Evolutionary conservation across 1,140 invertebrate genomes (phyloP).

Genomic region (Atta colombica): DNA sequence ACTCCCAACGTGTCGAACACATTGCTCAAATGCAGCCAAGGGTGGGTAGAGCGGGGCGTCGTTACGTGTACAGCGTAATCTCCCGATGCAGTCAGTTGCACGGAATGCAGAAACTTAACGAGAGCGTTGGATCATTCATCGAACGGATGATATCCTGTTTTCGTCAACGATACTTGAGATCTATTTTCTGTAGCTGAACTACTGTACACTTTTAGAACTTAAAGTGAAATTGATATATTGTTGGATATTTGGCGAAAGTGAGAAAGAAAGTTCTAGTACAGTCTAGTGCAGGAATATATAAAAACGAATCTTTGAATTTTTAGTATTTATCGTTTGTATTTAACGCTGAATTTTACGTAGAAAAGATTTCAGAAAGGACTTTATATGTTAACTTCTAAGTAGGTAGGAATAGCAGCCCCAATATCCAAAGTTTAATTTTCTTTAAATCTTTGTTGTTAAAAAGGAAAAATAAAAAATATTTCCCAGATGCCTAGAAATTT

Average conservation of each 20-base stretch:
- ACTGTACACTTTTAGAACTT: no score
- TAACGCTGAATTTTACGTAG: neutral
- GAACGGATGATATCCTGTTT: neutral
- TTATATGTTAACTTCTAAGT: no score
- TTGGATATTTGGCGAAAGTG: no score
- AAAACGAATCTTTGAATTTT: neutral
- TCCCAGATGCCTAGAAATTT: no score
- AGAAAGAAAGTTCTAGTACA: no score
- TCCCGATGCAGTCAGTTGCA: neutral
- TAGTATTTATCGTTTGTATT: neutral
- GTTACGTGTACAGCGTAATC: slow-evolving; percentile 9
- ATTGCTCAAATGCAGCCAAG: slow-evolving; percentile 10
- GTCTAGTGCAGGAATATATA: no score
- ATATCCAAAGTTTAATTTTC: no score
- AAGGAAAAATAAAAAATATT: no score
- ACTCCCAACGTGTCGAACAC: slow-evolving; percentile 1
- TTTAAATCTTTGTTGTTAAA: no score
- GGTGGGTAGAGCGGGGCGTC: neutral
- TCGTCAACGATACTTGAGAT: neutral
- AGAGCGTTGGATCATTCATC: neutral
- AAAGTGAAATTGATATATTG: no score
- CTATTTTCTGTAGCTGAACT: no score
- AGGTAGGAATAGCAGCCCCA: no score
- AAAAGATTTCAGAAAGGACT: neutral
- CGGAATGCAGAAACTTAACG: slow-evolving; percentile 4